Evolutionary conservation across 2,888 invertebrate species (phyloP), one percentile per base, ranked within the genome.

Genomic region (Drosophila pullipes): DNA sequence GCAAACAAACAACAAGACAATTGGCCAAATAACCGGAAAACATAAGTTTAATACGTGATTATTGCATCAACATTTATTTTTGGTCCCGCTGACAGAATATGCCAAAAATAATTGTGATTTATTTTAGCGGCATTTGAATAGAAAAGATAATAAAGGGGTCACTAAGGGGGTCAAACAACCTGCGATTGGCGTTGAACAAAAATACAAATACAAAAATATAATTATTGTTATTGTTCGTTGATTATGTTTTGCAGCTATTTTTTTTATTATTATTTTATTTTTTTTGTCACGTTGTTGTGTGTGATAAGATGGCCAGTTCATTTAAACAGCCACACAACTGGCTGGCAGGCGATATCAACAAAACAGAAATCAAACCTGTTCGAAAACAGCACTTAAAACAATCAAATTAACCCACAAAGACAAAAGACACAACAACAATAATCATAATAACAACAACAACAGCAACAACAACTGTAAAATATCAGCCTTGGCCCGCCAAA

Each of bases 351-450:
- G 59, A 60, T 50, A 49, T 35, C 55, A 28, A 6, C 18, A 66
- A 74, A 49, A 54, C 16, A 25, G 39, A 60, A 50, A 70, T 11
- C 31, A 31, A 84, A 84, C 83, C 77, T 67, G 83, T 80, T 84
- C 60, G 25, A 55, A 54, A 69, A 52, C 64, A 30, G 49, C 63
- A 69, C 63, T 71, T 65, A 50, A 74, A 86, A 81, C 67, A 74
- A 69, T 69, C 70, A 69, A 68, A 76, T 74, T 80, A 88, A 88
- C 89, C 81, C 69, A 83, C 74, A 78, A 82, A 69, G 72, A 68
- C 52, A 30, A 28, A 25, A 25, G 44, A 16, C 9, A 66, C 53
- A 57, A 47, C 44, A 53, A 41, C 54, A 71, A 69, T 49, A 47
- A 35, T 16, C 5, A 35, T 28, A 28, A 28, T 1, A 33, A 33